Base-by-base conservation (phyloP, 2,113 vertebrate genomes). In the Phycodurus eques region DNA sequence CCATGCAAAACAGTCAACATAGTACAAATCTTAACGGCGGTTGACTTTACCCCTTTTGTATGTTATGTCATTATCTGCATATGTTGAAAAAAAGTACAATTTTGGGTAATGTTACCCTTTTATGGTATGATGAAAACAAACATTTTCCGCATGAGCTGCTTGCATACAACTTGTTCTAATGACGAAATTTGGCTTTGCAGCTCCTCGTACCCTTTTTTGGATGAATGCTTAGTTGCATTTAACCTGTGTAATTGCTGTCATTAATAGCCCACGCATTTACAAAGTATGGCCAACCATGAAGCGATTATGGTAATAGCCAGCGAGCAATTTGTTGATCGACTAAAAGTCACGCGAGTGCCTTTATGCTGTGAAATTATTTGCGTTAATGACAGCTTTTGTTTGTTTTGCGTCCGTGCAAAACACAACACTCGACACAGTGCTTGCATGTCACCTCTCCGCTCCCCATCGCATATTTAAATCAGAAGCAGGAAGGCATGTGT, bases 301-400 rank as follows among this genome's bases (percentile, higher is more conserved):
- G 88, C 76, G 84, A 91, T 92, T 90, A 90, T 92, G 90, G 75
- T 90, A 92, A 92, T 91, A 80, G 67, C 71, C 44, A 78, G 88
- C 88, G 86, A 71, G 82, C 73, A 68, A 86, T 88, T 92, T 89
- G 70, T 90, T 72, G 76, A 90, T 88, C 70, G 70, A 82, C 86
- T 90, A 80, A 83, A 87, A 77, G 57, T 91, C 80, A 79, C 61
- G 15, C 19, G 72, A 70, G 80, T 60, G 63, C 66, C 71, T 44
- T 46, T 8, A 46, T 46, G 12, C 13, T 27, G 31, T 64, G 81
- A 54, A 88, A 91, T 89, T 85, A 87, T 79, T 68, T 53, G 14
- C 27, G 42, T 49, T 89, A 88, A 91, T 86, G 70, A 80, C 68
- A 51, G 85, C 66, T 70, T 3, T 70, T 74, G 56, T 77, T 79